phyloP scores from a whole-genome alignment of 2,888 invertebrate genomes.

The Pardosa pseudoannulata region DNA sequence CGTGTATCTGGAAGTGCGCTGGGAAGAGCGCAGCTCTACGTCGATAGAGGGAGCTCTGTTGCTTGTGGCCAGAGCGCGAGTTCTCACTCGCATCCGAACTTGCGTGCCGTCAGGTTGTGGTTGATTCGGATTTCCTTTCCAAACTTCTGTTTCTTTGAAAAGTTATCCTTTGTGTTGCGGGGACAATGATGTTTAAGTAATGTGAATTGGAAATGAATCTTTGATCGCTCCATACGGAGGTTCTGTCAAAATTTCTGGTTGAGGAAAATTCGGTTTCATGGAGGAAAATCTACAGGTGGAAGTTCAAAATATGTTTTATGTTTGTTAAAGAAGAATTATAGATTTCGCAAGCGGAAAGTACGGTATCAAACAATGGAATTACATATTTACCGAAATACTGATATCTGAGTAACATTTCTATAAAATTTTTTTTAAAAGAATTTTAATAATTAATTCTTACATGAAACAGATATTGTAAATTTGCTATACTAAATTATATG shows the following conservation, averaged over 20 bases:
- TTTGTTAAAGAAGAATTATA: too few species aligned
- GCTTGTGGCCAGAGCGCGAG: background rate
- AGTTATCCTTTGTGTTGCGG: background rate
- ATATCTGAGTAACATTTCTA: too few species aligned
- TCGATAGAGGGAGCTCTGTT: background rate
- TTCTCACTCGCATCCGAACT: slow-evolving; percentile 1
- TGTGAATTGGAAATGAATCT: background rate
- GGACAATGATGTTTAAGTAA: background rate
- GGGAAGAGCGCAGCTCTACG: background rate
- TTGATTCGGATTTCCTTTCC: background rate
- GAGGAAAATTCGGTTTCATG: background rate
- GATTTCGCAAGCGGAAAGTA: too few species aligned
- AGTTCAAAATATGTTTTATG: too few species aligned
- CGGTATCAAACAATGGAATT: too few species aligned
- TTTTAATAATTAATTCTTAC: too few species aligned
- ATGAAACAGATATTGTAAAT: too few species aligned
- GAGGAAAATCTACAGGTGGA: background rate
- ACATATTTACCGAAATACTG: too few species aligned
- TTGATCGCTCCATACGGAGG: background rate
- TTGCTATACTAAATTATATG: too few species aligned
- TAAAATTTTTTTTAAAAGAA: too few species aligned
- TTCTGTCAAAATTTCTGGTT: background rate
- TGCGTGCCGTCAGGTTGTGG: background rate
- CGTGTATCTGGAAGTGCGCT: background rate
- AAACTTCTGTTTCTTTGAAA: background rate